Evolutionary conservation across 2,888 invertebrate species (phyloP).

Genomic region (Colostygia pectinataria): DNA sequence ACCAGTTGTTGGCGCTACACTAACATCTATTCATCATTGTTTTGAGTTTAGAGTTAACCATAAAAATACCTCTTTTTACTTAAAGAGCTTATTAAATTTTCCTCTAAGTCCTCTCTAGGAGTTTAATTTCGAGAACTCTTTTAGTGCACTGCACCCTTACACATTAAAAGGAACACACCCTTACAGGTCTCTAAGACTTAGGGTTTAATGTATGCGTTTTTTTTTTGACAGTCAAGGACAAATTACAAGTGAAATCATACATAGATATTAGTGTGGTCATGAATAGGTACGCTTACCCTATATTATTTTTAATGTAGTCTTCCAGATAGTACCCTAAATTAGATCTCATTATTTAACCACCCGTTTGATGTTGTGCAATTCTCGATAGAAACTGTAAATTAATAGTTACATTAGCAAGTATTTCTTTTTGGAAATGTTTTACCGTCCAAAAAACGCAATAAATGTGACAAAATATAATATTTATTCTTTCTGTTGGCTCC

Average conservation of each 20-base stretch:
- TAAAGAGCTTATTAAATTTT: too few relatives aligned
- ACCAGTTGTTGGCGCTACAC: conserved; percentile 13
- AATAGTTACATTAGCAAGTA: not conserved
- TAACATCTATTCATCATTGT: not conserved
- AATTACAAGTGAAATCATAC: too few relatives aligned
- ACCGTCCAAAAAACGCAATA: conserved; percentile 35
- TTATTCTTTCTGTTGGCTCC: conserved; percentile 10
- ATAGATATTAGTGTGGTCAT: conserved; percentile 5
- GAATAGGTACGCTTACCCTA: conserved; percentile 16
- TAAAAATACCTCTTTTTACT: too few relatives aligned
- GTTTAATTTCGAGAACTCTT: too few relatives aligned
- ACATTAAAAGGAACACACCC: too few relatives aligned
- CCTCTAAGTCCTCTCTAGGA: too few relatives aligned
- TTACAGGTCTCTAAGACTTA: too few relatives aligned
- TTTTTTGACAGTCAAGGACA: too few relatives aligned
- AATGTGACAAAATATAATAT: conserved; percentile 13
- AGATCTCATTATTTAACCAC: conserved; percentile 60
- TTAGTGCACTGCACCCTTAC: too few relatives aligned
- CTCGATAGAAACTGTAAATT: conserved; percentile 6
- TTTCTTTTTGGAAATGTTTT: conserved; percentile 46
- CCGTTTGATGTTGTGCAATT: conserved; percentile 26
- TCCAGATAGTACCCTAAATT: conserved; percentile 62
- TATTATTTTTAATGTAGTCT: conserved; percentile 54
- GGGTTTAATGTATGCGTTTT: not conserved
- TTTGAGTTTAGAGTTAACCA: too few relatives aligned